phyloP scores from a whole-genome alignment of 2,113 vertebrate genomes.

The Petrocephalus zakoni region DNA sequence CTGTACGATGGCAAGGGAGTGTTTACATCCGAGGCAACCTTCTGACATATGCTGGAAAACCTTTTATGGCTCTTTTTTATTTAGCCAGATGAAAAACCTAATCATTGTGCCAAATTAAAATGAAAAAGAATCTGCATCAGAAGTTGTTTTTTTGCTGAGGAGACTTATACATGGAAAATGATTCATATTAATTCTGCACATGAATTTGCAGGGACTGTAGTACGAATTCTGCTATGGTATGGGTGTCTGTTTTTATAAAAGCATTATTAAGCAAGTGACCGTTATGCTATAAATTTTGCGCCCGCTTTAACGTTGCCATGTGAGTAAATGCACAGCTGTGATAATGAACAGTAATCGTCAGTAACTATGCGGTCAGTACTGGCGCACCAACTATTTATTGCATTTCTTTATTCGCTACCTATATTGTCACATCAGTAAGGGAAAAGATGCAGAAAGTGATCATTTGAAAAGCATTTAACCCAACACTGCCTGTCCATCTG shows the following conservation, averaged over 20 bases:
- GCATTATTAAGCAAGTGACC: not conserved
- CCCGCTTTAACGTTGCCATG: not conserved
- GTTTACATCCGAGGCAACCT: not conserved
- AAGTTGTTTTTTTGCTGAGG: not conserved
- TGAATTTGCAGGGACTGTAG: not conserved
- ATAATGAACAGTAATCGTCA: not conserved
- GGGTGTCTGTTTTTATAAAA: not conserved
- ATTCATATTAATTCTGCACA: not conserved
- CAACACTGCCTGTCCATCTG: not conserved
- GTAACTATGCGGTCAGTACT: not conserved
- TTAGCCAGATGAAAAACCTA: not conserved
- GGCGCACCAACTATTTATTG: not conserved
- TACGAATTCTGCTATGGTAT: not conserved
- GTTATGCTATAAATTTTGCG: not conserved
- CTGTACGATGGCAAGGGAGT: not conserved
- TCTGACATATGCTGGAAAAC: not conserved
- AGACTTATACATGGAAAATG: not conserved
- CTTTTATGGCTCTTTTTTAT: not conserved
- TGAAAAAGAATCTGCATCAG: not conserved
- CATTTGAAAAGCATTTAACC: not conserved
- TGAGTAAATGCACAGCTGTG: not conserved
- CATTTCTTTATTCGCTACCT: not conserved
- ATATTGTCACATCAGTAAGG: not conserved
- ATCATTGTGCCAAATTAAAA: not conserved
- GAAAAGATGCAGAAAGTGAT: not conserved